Percentiles rank a stretch among this genome's conserved stretches.
phyloP scores from a whole-genome alignment of 2,113 vertebrate species.

The Thalassoma bifasciatum region DNA sequence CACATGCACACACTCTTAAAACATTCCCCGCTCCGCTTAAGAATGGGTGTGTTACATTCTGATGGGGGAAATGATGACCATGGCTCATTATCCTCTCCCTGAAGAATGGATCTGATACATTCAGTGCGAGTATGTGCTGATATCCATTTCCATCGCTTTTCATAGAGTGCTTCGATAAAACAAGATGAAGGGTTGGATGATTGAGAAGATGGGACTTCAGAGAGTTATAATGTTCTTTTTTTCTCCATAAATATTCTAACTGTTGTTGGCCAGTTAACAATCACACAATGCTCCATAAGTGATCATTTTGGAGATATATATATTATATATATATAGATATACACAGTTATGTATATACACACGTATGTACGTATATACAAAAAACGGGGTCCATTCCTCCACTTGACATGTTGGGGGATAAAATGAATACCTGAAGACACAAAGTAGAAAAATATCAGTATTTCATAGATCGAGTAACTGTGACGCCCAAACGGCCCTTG shows the following conservation, averaged over 20 bases:
- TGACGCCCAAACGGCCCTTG: slow-evolving; percentile 70
- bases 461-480: slow-evolving; percentile 60
- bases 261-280: slow-evolving; percentile 61
- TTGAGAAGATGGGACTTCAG: slow-evolving; percentile 35
- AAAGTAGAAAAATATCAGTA: slow-evolving; percentile 77
- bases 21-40: slow-evolving; percentile 1
- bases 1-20: slow-evolving; percentile 59
- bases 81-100: slow-evolving; percentile 82
- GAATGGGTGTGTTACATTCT: slow-evolving; percentile 71
- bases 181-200: slow-evolving; percentile 18
- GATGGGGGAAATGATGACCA: slow-evolving; percentile 74
- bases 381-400: slow-evolving; percentile 38
- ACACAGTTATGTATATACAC: slow-evolving; percentile 60
- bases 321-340: slow-evolving; percentile 61
- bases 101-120: slow-evolving; percentile 80
- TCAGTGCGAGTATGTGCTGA: slow-evolving; percentile 73
- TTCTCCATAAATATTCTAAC: slow-evolving; percentile 55
- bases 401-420: slow-evolving; percentile 47
- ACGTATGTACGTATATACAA: slow-evolving; percentile 74
- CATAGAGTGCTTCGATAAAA: slow-evolving; percentile 5
- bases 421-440: slow-evolving; percentile 72
- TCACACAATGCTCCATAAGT: slow-evolving; percentile 63
- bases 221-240: slow-evolving; percentile 23
- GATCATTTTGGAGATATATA: slow-evolving; percentile 64
- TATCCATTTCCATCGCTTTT: slow-evolving; percentile 47